Evolutionary conservation across 2,797 vertebrate genomes (phyloP).

Genomic region (Sebastes alutus): DNA sequence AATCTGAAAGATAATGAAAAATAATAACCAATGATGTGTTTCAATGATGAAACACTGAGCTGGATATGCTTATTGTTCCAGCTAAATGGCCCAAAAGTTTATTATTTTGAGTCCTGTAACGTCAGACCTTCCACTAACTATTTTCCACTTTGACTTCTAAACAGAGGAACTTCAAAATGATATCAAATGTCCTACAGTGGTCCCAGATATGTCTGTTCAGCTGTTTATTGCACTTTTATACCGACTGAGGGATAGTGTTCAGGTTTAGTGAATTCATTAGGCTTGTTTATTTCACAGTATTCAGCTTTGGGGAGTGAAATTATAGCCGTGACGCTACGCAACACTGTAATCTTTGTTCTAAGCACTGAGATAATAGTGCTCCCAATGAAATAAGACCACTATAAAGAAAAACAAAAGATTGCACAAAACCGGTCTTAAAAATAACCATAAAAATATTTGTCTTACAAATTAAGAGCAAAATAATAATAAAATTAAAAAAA

Average conservation of each 20-base stretch:
- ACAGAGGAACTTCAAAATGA: not conserved
- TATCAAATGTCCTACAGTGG: conserved; percentile 5
- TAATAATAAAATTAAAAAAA: conserved; percentile 56
- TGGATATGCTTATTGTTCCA: not conserved
- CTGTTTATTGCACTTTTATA: conserved; percentile 68
- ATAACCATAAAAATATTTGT: conserved; percentile 77
- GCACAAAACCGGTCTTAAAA: conserved; percentile 81
- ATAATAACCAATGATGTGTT: not conserved
- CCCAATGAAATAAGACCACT: conserved; percentile 49
- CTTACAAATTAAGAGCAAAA: conserved; percentile 82
- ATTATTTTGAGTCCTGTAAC: not conserved
- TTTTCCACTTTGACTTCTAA: not conserved
- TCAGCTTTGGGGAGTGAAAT: conserved; percentile 48
- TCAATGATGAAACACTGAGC: not conserved
- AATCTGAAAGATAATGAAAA: conserved; percentile 18
- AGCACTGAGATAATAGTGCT: conserved; percentile 44
- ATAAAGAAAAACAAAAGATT: conserved; percentile 69
- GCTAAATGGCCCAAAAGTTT: conserved; percentile 20
- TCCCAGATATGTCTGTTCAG: conserved; percentile 16
- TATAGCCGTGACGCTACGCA: conserved; percentile 14
- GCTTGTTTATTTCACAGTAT: conserved; percentile 65
- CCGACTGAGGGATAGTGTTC: conserved; percentile 66
- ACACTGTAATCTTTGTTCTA: conserved; percentile 66
- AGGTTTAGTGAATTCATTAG: conserved; percentile 41
- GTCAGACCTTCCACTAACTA: not conserved